Percentiles rank a stretch among this genome's conserved stretches.
Conservation (phyloP, 1,140 invertebrate genomes). For the Fopius arisanus region DNA sequence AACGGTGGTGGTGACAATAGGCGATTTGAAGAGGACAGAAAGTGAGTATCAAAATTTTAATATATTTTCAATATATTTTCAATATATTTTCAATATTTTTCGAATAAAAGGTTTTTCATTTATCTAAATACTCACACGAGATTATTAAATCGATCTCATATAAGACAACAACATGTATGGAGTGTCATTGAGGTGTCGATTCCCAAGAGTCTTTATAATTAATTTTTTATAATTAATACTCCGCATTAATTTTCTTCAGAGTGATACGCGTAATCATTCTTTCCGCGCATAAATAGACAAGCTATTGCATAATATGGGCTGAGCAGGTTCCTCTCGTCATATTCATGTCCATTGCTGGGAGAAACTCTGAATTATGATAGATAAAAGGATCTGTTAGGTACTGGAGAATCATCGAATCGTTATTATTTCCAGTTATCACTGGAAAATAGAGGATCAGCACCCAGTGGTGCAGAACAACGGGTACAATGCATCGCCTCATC, state of each 20-base stretch:
- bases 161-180: too few relatives aligned
- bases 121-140: too few relatives aligned
- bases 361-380: too few relatives aligned
- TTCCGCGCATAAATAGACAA: conserved; percentile 17
- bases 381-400: too few relatives aligned
- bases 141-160: too few relatives aligned
- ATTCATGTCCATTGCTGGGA: not conserved
- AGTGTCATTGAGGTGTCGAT: too few relatives aligned
- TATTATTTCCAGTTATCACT: conserved; percentile 50
- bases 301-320: conserved; percentile 16
- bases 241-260: too few relatives aligned
- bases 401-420: not conserved
- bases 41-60: conserved; percentile 45
- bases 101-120: too few relatives aligned
- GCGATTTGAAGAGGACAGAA: conserved; percentile 58
- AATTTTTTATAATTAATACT: too few relatives aligned
- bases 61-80: too few relatives aligned
- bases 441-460: conserved; percentile 59
- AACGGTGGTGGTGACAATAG: conserved; percentile 50
- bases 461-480: conserved; percentile 48
- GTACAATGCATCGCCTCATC: conserved; percentile 49
- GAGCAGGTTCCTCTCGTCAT: not conserved
- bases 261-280: not conserved
- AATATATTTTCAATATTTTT: too few relatives aligned
- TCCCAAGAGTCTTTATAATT: too few relatives aligned